A percentile compares a stretch with the other conserved stretches of the same genome.
phyloP scores from a whole-genome alignment of 2,113 vertebrate genomes.

The Otis tarda region DNA sequence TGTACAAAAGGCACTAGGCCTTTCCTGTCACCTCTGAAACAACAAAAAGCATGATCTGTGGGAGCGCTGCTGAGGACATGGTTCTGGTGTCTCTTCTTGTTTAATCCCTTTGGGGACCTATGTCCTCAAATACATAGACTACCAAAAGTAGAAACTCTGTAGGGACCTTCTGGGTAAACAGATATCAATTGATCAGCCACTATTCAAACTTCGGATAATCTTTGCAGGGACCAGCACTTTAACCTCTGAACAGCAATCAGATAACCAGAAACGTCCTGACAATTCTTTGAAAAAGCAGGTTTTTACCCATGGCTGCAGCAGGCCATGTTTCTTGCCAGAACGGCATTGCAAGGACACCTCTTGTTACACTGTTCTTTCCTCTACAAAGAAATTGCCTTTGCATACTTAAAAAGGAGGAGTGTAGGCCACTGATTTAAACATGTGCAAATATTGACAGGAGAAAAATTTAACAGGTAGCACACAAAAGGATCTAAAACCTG shows the following conservation, averaged over 20 bases:
- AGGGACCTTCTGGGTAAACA: background rate
- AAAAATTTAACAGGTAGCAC: background rate
- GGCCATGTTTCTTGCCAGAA: conserved; percentile 10
- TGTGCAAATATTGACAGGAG: background rate
- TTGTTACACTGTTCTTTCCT: background rate
- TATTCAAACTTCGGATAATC: conserved; percentile 45
- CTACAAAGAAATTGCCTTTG: background rate
- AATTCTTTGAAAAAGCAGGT: conserved; percentile 2
- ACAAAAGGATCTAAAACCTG: background rate
- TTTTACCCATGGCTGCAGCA: background rate
- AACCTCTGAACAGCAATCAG: conserved; percentile 29
- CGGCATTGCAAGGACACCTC: background rate
- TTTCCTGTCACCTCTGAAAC: background rate
- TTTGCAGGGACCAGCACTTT: conserved; percentile 21
- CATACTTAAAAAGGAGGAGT: background rate
- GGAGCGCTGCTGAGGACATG: background rate
- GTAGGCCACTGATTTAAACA: background rate
- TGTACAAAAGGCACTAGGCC: background rate
- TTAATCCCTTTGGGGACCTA: background rate
- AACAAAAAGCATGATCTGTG: background rate
- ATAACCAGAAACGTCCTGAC: conserved; percentile 22
- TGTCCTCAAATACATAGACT: background rate
- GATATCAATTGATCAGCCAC: background rate
- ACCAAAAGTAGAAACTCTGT: conserved; percentile 14
- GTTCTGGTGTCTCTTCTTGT: background rate